Base-by-base conservation (phyloP, 2,888 invertebrate species). In the Drosophila limbata region DNA sequence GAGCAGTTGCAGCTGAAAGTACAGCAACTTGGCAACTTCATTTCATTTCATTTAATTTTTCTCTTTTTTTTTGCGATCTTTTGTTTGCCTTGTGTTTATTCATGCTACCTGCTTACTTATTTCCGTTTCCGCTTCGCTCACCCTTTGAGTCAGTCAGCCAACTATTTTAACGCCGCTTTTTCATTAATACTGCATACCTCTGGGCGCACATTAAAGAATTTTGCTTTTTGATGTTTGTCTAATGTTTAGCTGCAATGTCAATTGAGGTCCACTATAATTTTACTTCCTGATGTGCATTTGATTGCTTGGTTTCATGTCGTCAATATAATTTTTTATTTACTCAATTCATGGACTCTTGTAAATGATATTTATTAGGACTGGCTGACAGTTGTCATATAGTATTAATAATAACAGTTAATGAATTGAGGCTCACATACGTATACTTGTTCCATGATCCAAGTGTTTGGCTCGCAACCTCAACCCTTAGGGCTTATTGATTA, bases 361-460 rank as follows among this genome's bases (percentile, higher is more conserved):
- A 60, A 35, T 59, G 59, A 79, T 79, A 74, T 76, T 52, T 51
- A 50, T 70, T 63, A 57, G 50, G 33, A 8, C 31, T 45, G 44
- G 25, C 44, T 61, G 66, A 44, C 59, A 69, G 44, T 56, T 47
- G 69, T 67, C 63, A 69, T 59, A 66, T 44, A 25, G 25, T 25
- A 56, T 15, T 71, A 89, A 81, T 81, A 84, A 78, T 69, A 81
- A 78, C 78, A 84, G 87, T 87, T 84, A 77, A 73, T 75, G 77
- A 83, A 88, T 75, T 69, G 78, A 71, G 55, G 55, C 45, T 51
- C 47, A 55, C 64, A 61, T 44, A 25, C n/a, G 8, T 35, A 44
- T 19, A 21, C 33, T 37, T 15, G 11, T n/a, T 9, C 10, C 25
- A 37, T 11, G 15, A 21, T 25, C 25, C 15, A 39, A 11, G 25